phyloP scores from a whole-genome alignment of 2,113 vertebrate species.

The Tachysurus vachellii region DNA sequence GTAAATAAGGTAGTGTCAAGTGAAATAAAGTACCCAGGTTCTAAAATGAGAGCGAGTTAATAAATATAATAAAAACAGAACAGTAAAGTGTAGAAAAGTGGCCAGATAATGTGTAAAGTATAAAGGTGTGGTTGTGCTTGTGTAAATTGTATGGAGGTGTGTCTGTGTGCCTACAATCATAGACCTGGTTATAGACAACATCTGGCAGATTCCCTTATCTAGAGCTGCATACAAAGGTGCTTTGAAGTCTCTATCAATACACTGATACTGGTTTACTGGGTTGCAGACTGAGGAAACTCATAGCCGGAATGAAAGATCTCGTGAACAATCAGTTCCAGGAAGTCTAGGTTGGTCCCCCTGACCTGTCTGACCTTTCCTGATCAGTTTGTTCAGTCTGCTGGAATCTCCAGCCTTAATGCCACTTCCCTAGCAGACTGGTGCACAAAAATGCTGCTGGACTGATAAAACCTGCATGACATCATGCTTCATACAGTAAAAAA shows the following conservation, averaged over 20 bases:
- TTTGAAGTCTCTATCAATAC: too few species aligned
- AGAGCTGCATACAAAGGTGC: too few species aligned
- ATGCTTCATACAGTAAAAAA: background rate
- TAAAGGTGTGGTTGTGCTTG: background rate
- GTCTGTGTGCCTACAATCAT: background rate
- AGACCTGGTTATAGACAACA: background rate
- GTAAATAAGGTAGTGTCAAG: background rate
- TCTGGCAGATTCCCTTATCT: too few species aligned
- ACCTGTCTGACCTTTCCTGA: background rate
- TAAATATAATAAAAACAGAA: background rate
- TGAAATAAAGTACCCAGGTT: background rate
- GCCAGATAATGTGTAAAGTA: background rate
- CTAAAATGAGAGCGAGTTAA: background rate
- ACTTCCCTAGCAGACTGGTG: background rate
- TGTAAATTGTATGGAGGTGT: background rate
- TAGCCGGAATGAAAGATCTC: background rate
- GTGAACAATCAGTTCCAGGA: background rate
- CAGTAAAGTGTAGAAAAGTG: background rate
- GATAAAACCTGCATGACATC: background rate
- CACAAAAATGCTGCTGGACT: background rate
- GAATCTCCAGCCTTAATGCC: background rate
- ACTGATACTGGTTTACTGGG: too few species aligned
- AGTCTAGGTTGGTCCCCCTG: background rate
- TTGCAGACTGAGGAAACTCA: too few species aligned
- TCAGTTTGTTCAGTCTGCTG: background rate